Evolutionary conservation across 2,113 vertebrate species (phyloP).

Genomic region (Leiothrix lutea): DNA sequence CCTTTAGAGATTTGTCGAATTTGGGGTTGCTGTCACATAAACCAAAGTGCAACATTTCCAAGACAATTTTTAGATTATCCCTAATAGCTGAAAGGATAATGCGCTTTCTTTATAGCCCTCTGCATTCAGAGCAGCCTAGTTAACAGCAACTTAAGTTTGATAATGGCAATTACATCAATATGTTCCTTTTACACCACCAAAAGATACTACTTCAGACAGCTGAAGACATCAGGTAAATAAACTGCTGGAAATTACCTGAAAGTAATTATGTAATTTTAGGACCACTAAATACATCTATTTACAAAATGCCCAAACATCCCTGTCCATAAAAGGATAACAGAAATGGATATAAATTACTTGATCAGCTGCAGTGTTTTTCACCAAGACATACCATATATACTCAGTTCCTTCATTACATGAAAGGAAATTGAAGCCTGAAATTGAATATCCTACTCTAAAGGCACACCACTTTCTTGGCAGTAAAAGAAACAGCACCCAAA

Average conservation of each 20-base stretch:
- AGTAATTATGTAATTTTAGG: conserved; percentile 49
- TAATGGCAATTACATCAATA: conserved; percentile 70
- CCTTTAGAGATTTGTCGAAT: conserved; percentile 55
- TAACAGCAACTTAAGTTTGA: conserved; percentile 74
- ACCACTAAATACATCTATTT: conserved; percentile 37
- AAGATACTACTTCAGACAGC: conserved; percentile 59
- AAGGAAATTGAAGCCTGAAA: conserved; percentile 30
- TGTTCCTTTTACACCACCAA: conserved; percentile 47
- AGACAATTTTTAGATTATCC: conserved; percentile 68
- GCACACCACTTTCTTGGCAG: neutral
- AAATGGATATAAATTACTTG: neutral
- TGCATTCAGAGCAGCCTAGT: conserved; percentile 67
- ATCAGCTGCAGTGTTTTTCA: neutral
- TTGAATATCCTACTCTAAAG: neutral
- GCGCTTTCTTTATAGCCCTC: conserved; percentile 55
- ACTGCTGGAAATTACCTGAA: conserved; percentile 54
- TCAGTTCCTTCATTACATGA: conserved; percentile 27
- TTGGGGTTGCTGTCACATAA: conserved; percentile 34
- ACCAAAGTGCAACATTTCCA: conserved; percentile 50
- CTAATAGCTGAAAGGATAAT: conserved; percentile 67
- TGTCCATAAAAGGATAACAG: conserved; percentile 10
- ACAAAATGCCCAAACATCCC: conserved; percentile 17
- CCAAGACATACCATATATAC: neutral
- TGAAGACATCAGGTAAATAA: conserved; percentile 61
- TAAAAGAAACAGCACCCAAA: neutral